Conservation (phyloP, 2,888 invertebrate species). For the Tenodera sinensis region DNA sequence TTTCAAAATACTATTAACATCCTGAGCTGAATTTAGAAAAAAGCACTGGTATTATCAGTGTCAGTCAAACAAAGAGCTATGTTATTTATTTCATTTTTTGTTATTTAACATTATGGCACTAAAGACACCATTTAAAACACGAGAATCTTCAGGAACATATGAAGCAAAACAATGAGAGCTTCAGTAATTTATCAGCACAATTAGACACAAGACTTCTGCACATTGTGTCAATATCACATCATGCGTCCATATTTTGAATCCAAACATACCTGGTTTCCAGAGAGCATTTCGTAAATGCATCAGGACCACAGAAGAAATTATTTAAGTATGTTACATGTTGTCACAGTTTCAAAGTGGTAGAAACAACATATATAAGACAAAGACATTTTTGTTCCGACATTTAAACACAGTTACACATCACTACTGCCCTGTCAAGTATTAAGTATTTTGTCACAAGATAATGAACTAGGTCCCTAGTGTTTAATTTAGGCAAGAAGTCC, state of each 20-base stretch:
- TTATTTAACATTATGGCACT: background rate
- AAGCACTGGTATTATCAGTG: background rate
- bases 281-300: background rate
- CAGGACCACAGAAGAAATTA: background rate
- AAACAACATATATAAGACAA: slow-evolving; percentile 4
- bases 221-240: background rate
- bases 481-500: background rate
- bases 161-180: background rate
- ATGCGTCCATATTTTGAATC: background rate
- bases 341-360: background rate
- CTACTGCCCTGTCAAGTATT: background rate
- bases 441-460: background rate
- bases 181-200: background rate
- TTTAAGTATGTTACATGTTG: background rate
- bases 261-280: background rate
- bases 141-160: background rate
- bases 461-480: background rate
- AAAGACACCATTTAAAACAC: background rate
- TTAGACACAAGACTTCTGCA: background rate
- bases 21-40: background rate
- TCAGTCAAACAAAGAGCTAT: background rate
- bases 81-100: background rate
- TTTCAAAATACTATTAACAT: background rate
- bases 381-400: slow-evolving; percentile 1
- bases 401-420: background rate